Conservation (phyloP, 2,888 invertebrate genomes). For the Chloroclysta siterata region DNA sequence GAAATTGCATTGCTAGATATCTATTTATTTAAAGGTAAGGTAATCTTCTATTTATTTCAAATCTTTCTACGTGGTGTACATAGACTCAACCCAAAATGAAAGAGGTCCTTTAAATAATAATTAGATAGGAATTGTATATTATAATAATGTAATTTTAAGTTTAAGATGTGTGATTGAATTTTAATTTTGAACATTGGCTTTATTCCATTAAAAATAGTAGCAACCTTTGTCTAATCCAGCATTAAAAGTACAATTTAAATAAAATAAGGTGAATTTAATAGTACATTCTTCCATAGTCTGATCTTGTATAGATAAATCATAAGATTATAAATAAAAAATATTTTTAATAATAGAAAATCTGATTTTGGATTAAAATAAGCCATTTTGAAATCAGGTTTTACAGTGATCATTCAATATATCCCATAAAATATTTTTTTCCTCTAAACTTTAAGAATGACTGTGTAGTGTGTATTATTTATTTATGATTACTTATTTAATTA, state of each 20-base stretch:
- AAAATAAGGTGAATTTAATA: not conserved
- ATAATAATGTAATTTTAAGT: constrained; percentile 15
- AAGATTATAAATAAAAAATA: not conserved
- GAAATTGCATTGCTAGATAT: too few relatives aligned
- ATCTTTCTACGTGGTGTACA: too few relatives aligned
- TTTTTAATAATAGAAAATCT: not conserved
- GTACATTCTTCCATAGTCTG: not conserved
- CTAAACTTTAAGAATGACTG: constrained; percentile 28
- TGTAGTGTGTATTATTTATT: constrained; percentile 49
- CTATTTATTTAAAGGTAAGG: too few relatives aligned
- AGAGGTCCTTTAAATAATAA: constrained; percentile 13
- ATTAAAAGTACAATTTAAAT: constrained; percentile 3
- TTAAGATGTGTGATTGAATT: constrained; percentile 20
- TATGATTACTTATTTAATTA: constrained; percentile 45
- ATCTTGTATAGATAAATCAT: not conserved
- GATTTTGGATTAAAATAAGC: constrained; percentile 3
- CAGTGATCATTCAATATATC: constrained; percentile 19
- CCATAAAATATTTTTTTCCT: constrained; percentile 29
- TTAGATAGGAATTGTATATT: constrained; percentile 15
- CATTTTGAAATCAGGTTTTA: not conserved
- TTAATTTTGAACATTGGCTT: constrained; percentile 10
- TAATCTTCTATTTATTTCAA: too few relatives aligned
- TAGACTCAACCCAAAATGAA: too few relatives aligned
- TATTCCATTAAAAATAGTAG: constrained; percentile 1
- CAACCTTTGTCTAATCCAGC: not conserved